Base-by-base conservation (phyloP, 1,140 invertebrate genomes). In the silkworm (Bombyx mori) region DNA sequence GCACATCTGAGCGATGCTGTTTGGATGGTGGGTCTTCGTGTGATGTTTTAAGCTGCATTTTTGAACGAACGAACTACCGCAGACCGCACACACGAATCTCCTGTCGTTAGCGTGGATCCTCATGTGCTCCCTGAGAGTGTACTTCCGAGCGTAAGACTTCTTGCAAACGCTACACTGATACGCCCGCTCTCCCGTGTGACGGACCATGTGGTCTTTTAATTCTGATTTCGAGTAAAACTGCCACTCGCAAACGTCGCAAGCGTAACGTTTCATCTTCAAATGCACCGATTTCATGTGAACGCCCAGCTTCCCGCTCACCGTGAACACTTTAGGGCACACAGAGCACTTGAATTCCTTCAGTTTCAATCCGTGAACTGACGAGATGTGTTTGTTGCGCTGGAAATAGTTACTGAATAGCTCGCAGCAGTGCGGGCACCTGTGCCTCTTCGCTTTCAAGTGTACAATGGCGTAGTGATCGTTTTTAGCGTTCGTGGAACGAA, bases 121-220 rank as follows among this genome's bases (percentile, higher is more conserved):
- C 64, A 92, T 89, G 69, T 94, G 93, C 52, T 93, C 89, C 49
- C 92, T 89, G 80, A 94, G 90, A 46, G 92, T 93, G 72, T 93
- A 91, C 63, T 92, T 92, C 55, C 92, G 87, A 1, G 91, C 92
- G 69, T 92, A 93, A 0, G 88, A 74, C 55, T 91, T 89, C 51
- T 89, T 87, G 64, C 92, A 93, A 6, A 91, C 73, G 55, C 79
- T 73, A 62, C 91, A 91, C 48, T 89, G 79, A 63, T 88, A 91
- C n/a, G 90, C 90, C 8, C 89, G 81, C 62, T 91, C 92, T 0
- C 92, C 92, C 2, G 91, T 91, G 59, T 93, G 92, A 7, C 89
- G 90, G 22, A 93, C 77, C 88, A 95, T 94, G 71, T 91, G 89
- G 10, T 89, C 88, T 9, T 88, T 89, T 42, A 93, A 76, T 46